Evolutionary conservation across 64 coral and sea anemone species (phyloP), one percentile per base, ranked within the genome.

Genomic region (Actinia equina): DNA sequence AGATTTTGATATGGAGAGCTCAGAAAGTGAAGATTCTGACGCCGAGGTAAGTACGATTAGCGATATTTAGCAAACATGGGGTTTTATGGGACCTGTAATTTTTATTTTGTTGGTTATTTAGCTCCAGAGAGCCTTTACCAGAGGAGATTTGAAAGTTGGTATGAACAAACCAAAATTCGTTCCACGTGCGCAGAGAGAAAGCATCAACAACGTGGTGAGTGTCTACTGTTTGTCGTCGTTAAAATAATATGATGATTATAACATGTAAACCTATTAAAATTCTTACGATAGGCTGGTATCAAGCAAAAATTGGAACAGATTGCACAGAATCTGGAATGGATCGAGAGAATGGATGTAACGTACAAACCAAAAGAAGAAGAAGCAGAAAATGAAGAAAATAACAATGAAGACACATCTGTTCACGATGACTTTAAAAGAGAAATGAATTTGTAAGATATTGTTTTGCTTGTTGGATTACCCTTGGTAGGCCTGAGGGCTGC

Each of bases 401-500:
- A 84, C 13, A 77, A 78, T 87, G 54, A 61, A 26, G 87, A 43
- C 15, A 23, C 80, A 43, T 63, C 83, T 71, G 37, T 92, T 12
- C 96, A 98, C 87, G 91, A 99, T 86, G 97, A 99, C 63, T 95
- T 99, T 86, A 92, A 99, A 42, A 87, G 97, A 88, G 97, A 99
- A 95, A 95, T 99, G 97, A 95, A 78, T 69, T 99, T 99, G 97
- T 99, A 93, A 93, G 95, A 74, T 16, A n/a, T 74, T 44, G 46
- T 49, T 49, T 49, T 8, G 4, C 46, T 49, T 49, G 46, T 49
- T 49, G 46, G 46, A 2, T 4, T 49, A 49, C 46, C 46, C 3
- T 0, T 49, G 46, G 46, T 49, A 49, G 0, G 3, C 46, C 46
- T 2, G 46, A 6, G 46, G 46, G 0, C 4, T 49, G 46, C 46